Evolutionary conservation across 2,797 vertebrate genomes (phyloP), one percentile per base, ranked within the genome.

Genomic region (Sphenodon punctatus): DNA sequence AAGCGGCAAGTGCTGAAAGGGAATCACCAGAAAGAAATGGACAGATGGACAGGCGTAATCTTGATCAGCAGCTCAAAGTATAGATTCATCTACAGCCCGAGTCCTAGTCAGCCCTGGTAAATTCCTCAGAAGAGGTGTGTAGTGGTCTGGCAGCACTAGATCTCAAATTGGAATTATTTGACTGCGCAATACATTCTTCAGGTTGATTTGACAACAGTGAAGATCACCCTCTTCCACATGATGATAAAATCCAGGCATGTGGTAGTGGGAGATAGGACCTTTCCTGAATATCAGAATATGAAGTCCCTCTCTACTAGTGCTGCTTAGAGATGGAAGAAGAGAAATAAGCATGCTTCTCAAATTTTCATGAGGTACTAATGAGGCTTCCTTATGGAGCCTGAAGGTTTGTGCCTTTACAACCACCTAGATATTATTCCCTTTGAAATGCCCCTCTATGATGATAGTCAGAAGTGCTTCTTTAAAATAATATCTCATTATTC

Each of bases 11-110:
- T 39, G 68, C 22, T 60, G 23, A 67, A 89, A 88, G 88, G 82
- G 66, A 78, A 86, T 82, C 77, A 89, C 71, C 55, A 83, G 81
- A 93, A 59, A 36, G 48, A 82, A 76, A 59, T 30, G 76, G 27
- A 27, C 22, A 75, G 56, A 72, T 71, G 70, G 13, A 72, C 56
- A 71, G 1, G 78, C 39, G 58, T 55, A 89, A 86, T 23, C 38
- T 45, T 71, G 27, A 83, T 49, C 67, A 80, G 49, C 25, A 59
- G 10, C 82, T 67, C 75, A 59, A 89, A 10, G 34, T 45, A 80
- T 39, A 60, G 78, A 32, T 48, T 60, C 10, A 63, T 67, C 48
- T 71, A 43, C 71, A 76, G 48, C 56, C 49, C 68, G 78, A n/a
- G 51, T 71, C 74, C 73, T 80, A 49, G 32, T n/a, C 80, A 85